These are phyloP conservation scores for Venustaconcha ellipsiformis DNA, from an alignment of 1,140 invertebrate genomes.

Conservation along the genomic window DNA sequence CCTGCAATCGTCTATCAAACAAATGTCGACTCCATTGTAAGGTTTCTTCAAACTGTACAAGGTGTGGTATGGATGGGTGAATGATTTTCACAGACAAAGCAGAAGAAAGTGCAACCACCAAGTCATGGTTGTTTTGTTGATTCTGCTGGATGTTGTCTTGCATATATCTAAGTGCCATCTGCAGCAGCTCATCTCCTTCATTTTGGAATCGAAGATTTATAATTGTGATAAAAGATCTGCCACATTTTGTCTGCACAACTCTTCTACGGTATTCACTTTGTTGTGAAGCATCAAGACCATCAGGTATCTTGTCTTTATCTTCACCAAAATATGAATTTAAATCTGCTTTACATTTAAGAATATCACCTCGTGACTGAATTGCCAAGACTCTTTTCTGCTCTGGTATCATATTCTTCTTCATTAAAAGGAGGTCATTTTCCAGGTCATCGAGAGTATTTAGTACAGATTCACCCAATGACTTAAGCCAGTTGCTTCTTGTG, in stretches of 20 bases:
- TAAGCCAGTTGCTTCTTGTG: conserved; percentile 5
- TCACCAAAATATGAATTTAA: conserved; percentile 35
- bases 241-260: conserved; percentile 14
- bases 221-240: conserved; percentile 21
- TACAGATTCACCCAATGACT: conserved; percentile 10
- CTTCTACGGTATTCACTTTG: conserved; percentile 28
- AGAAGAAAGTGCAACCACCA: neutral
- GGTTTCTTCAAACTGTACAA: conserved; percentile 4
- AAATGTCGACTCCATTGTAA: conserved; percentile 1
- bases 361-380: conserved; percentile 1
- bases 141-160: neutral
- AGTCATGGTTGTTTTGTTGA: neutral
- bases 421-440: conserved; percentile 35
- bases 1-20: neutral
- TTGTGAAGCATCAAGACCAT: conserved; percentile 5
- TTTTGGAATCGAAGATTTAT: conserved; percentile 4
- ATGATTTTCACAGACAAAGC: neutral
- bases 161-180: too few relatives aligned
- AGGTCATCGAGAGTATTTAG: conserved; percentile 8
- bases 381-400: conserved; percentile 6
- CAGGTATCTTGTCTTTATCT: conserved; percentile 13
- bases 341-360: conserved; percentile 31
- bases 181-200: conserved; percentile 40
- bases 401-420: conserved; percentile 17
- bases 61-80: neutral